Evolutionary conservation across 2,888 invertebrate species (phyloP), one percentile per base, ranked within the genome.

Genomic region (Sisyra nigra): DNA sequence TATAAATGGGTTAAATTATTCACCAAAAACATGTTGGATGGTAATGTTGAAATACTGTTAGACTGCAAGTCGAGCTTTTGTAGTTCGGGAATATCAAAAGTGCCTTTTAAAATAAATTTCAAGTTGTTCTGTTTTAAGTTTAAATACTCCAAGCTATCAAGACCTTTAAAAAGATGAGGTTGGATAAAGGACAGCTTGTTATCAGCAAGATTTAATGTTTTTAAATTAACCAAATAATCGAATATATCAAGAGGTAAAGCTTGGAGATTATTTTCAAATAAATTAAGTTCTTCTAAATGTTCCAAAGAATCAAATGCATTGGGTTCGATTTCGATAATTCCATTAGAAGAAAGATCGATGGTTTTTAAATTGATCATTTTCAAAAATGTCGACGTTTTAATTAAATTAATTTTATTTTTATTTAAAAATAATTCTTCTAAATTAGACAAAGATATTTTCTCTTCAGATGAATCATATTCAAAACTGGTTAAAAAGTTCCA

Each of bases 121-220:
- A 39, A 10, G 11, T 9, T 29, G 19, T 39, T 39, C 1, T 39
- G 10, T 10, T 14, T 4, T 14, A 39, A 19, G 19, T 19, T 24
- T 39, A 39, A 39, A 10, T 19, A 17, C 30, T 39, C 24, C 11
- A 39, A 24, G 19, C n/a, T 29, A 10, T 5, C 19, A 13, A 19
- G 14, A 19, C 30, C 30, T 39, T 19, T 39, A 39, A 39, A 39
- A 13, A 39, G n/a, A 24, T 39, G 24, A 10, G 24, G 14, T 18
- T 39, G 11, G 2, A 39, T 10, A 3, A 5, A 14, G 13, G 15
- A 29, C n/a, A 39, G 19, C 4, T 19, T 19, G 19, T 39, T 39
- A 39, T 24, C 10, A 19, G 24, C 24, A 6, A 39, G 14, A 3
- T 13, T 13, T 10, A 39, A 19, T 39, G 11, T 19, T 39, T n/a